A percentile compares a stretch with the other conserved stretches of the same genome.
Conservation (phyloP, 92 coral and sea anemone genomes). For the Zoanthus sansibaricus region DNA sequence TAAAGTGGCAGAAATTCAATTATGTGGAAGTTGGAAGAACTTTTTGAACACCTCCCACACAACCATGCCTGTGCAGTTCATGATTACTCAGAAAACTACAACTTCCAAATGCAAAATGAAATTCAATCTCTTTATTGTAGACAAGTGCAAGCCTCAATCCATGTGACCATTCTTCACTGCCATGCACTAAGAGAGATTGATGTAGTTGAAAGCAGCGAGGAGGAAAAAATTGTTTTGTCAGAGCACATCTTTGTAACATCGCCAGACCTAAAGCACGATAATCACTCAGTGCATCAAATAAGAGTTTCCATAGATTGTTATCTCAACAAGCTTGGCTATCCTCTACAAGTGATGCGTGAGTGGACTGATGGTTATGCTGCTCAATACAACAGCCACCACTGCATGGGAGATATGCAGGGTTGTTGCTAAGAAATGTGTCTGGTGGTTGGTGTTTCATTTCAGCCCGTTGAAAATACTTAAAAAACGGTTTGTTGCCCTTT, state of each 20-base stretch:
- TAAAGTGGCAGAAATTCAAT: slow-evolving; percentile 23
- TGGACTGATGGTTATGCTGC: slow-evolving; percentile 57
- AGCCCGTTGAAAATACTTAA: too few relatives aligned
- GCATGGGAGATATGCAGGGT: slow-evolving; percentile 25
- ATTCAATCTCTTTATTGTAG: slow-evolving; percentile 37
- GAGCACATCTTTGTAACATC: slow-evolving; percentile 49
- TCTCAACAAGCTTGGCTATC: slow-evolving; percentile 33
- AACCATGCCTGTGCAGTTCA: slow-evolving; percentile 30
- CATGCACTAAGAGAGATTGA: slow-evolving; percentile 12
- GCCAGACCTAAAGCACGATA: slow-evolving; percentile 46
- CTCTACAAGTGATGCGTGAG: slow-evolving; percentile 29
- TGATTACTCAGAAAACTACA: slow-evolving; percentile 9
- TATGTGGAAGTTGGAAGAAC: slow-evolving; percentile 20
- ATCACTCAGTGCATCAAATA: slow-evolving; percentile 50
- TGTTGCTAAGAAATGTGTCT: too few relatives aligned
- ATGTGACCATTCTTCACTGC: slow-evolving; percentile 6
- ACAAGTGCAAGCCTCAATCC: slow-evolving; percentile 28
- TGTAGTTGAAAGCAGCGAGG: background rate
- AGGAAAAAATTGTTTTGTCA: background rate
- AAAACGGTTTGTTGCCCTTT: too few relatives aligned
- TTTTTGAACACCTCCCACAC: slow-evolving; percentile 26
- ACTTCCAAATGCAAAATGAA: slow-evolving; percentile 38
- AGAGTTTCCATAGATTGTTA: slow-evolving; percentile 34
- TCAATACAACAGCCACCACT: slow-evolving; percentile 61
- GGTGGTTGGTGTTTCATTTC: too few relatives aligned